phyloP scores from a whole-genome alignment of 2,797 vertebrate genomes.

The Channa striata region DNA sequence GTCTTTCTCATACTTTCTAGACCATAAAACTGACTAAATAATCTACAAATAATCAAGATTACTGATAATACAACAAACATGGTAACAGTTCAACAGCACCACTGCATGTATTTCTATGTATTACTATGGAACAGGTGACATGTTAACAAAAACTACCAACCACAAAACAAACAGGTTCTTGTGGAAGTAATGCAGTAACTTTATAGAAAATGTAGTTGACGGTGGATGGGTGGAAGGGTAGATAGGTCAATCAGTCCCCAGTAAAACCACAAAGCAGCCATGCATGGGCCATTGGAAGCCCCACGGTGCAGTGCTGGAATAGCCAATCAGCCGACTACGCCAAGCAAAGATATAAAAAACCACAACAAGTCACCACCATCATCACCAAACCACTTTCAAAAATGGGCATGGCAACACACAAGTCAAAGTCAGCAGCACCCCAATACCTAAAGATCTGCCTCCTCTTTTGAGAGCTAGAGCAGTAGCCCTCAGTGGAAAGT shows the following conservation, averaged over 20 bases:
- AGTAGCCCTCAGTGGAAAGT: conserved; percentile 95
- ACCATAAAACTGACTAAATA: no score
- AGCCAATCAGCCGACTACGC: conserved; percentile 80
- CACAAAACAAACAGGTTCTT: conserved; percentile 76
- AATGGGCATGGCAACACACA: conserved; percentile 86
- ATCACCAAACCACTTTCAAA: conserved; percentile 82
- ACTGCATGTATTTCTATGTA: conserved; percentile 3
- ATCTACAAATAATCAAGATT: no score
- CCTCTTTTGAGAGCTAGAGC: conserved; percentile 94
- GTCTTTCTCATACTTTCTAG: not conserved
- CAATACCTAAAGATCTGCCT: conserved; percentile 97
- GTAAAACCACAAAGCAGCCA: conserved; percentile 89
- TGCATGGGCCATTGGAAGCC: conserved; percentile 83
- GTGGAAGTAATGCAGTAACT: conserved; percentile 69
- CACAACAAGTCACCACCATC: conserved; percentile 82
- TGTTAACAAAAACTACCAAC: conserved; percentile 60
- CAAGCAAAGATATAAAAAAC: conserved; percentile 83
- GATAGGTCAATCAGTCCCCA: conserved; percentile 72
- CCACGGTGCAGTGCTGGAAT: conserved; percentile 79
- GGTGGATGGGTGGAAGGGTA: conserved; percentile 65
- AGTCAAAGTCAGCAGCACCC: conserved; percentile 78
- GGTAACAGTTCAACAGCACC: not conserved
- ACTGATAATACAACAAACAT: not conserved
- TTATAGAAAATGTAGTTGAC: conserved; percentile 68
- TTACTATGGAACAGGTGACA: conserved; percentile 55